A percentile compares a stretch with the other conserved stretches of the same genome.
phyloP scores from a whole-genome alignment of 2,797 vertebrate genomes.

The Cynodonichthys magdalenae region DNA sequence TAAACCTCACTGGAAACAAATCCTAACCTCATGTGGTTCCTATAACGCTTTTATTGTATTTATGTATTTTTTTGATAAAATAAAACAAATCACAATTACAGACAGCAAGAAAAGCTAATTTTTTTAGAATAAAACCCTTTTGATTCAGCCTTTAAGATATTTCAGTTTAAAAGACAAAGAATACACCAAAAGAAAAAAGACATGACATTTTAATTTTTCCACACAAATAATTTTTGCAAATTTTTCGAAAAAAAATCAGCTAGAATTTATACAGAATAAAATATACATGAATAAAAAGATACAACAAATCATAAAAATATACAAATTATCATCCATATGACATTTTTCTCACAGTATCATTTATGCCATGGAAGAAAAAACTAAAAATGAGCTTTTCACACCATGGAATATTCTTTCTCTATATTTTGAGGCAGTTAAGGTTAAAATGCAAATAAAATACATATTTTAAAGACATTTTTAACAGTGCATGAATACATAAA shows the following conservation, averaged over 20 bases:
- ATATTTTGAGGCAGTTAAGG: slow-evolving; percentile 74
- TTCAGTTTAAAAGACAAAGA: background rate
- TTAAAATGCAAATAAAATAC: slow-evolving; percentile 56
- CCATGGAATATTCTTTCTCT: slow-evolving; percentile 59
- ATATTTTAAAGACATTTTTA: slow-evolving; percentile 14
- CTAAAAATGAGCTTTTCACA: slow-evolving; percentile 48
- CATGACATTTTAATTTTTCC: slow-evolving; percentile 5
- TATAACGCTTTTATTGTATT: background rate
- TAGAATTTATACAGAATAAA: slow-evolving; percentile 39
- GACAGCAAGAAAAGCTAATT: background rate
- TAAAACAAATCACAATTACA: background rate
- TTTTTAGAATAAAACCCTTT: no score
- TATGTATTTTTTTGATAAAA: background rate
- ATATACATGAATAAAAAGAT: slow-evolving; percentile 54
- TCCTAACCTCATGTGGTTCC: slow-evolving; percentile 3
- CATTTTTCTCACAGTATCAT: slow-evolving; percentile 76
- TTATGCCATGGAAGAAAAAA: slow-evolving; percentile 60
- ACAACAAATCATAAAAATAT: slow-evolving; percentile 54
- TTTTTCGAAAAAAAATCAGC: slow-evolving; percentile 48
- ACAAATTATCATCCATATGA: slow-evolving; percentile 55
- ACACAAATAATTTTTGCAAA: slow-evolving; percentile 12
- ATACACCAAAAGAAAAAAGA: no score
- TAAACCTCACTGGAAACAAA: slow-evolving; percentile 39
- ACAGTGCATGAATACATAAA: slow-evolving; percentile 78
- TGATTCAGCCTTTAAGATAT: background rate